These are phyloP conservation scores for Drosophila sturtevanti DNA, from an alignment of 1,140 invertebrate genomes.

Conservation along the genomic window DNA sequence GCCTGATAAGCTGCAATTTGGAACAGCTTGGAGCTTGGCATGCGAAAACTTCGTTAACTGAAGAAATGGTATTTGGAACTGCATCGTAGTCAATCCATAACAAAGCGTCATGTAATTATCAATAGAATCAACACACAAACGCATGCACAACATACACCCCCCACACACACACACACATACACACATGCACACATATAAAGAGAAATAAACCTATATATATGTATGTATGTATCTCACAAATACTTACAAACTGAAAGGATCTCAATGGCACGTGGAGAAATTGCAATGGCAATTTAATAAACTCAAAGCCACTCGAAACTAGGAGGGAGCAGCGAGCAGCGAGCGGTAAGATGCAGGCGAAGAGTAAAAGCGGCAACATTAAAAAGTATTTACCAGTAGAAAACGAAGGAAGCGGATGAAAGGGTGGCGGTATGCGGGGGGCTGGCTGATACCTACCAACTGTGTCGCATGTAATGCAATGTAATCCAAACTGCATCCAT, in stretches of 20 bases:
- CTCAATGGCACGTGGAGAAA: slow-evolving; percentile 20
- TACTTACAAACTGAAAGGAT: not conserved
- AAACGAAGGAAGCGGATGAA: not conserved
- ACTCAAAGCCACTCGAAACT: slow-evolving; percentile 21
- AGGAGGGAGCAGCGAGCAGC: no score
- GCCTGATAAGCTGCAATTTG: slow-evolving; percentile 75
- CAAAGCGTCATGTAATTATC: slow-evolving; percentile 73
- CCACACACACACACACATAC: slow-evolving; percentile 7
- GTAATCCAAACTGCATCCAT: slow-evolving; percentile 1
- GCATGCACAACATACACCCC: slow-evolving; percentile 2
- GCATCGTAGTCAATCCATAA: slow-evolving; percentile 58
- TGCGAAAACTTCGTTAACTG: slow-evolving; percentile 60
- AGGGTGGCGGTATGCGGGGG: not conserved
- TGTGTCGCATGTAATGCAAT: slow-evolving; percentile 44
- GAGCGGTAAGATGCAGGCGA: slow-evolving; percentile 23
- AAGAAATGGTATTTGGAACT: slow-evolving; percentile 10
- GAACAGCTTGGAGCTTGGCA: slow-evolving; percentile 46
- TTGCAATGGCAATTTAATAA: slow-evolving; percentile 51
- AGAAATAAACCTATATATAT: no score
- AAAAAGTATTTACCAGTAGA: slow-evolving; percentile 54
- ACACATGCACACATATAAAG: no score
- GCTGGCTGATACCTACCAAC: slow-evolving; percentile 9
- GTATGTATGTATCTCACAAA: no score
- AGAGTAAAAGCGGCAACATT: slow-evolving; percentile 46
- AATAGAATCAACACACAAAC: slow-evolving; percentile 68